phyloP scores from a whole-genome alignment of 1,140 invertebrate genomes.

The Lasaia peninsularis region DNA sequence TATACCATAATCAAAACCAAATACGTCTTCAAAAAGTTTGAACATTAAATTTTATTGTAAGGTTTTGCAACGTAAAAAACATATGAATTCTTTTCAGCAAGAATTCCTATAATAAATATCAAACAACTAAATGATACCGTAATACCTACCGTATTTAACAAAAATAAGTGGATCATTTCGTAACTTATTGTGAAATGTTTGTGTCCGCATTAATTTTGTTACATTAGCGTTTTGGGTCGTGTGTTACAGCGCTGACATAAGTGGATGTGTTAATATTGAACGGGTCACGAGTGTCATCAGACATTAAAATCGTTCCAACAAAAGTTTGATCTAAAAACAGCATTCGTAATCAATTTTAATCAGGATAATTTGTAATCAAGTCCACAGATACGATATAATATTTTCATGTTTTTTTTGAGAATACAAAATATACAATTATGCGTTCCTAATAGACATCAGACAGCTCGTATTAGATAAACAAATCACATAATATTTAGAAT shows the following conservation, averaged over 20 bases:
- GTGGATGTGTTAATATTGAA: constrained; percentile 5
- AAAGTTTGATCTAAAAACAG: neutral
- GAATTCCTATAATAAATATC: neutral
- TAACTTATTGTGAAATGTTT: constrained; percentile 7
- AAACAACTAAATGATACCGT: neutral
- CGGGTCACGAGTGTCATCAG: constrained; percentile 2
- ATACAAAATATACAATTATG: no score
- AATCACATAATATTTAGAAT: no score
- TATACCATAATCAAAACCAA: no score
- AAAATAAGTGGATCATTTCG: constrained; percentile 9
- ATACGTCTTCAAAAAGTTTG: no score
- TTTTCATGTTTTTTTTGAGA: no score
- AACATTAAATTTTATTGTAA: no score
- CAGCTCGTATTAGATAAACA: no score
- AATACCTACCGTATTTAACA: neutral
- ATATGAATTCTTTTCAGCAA: no score
- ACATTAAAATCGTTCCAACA: neutral
- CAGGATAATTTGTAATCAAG: neutral
- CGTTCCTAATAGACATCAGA: no score
- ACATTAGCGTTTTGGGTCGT: constrained; percentile 1
- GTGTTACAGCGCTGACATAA: neutral
- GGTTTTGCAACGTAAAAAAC: no score
- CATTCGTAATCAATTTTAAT: constrained; percentile 1
- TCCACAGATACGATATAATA: no score
- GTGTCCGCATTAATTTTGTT: constrained; percentile 2